These are phyloP conservation scores for Ochotona curzoniae DNA, from an alignment of 2,113 vertebrate genomes.

Conservation along the genomic window DNA sequence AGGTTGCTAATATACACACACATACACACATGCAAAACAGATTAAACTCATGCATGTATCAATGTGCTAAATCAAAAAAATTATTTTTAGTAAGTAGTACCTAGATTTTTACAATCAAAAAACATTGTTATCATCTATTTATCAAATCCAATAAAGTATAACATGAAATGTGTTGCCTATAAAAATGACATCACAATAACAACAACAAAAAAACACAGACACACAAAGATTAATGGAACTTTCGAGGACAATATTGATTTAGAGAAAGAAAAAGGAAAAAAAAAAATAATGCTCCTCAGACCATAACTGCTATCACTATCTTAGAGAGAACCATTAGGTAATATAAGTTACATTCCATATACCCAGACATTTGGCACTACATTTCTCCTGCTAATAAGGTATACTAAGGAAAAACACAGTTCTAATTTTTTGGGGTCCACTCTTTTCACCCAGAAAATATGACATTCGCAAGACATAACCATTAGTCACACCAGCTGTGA, in stretches of 20 bases:
- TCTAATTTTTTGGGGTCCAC: background rate
- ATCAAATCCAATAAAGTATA: background rate
- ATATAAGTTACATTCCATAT: background rate
- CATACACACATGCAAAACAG: background rate
- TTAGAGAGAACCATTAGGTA: background rate
- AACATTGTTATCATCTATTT: background rate
- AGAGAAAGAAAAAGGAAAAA: background rate
- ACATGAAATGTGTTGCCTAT: background rate
- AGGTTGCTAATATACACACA: background rate
- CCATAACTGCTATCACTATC: background rate
- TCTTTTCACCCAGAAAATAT: background rate
- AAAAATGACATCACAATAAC: background rate
- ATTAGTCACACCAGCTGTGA: background rate
- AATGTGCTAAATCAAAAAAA: background rate
- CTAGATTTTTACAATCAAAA: background rate
- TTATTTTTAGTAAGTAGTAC: conserved; percentile 6
- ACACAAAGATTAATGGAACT: background rate
- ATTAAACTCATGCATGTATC: background rate
- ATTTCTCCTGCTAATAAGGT: background rate
- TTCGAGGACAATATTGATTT: conserved; percentile 12
- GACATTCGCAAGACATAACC: background rate
- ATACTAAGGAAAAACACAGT: background rate
- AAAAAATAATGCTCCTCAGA: background rate
- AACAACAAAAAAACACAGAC: background rate
- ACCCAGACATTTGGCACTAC: background rate